Conservation (phyloP, 2,797 vertebrate genomes). For the Florisuga fusca region DNA sequence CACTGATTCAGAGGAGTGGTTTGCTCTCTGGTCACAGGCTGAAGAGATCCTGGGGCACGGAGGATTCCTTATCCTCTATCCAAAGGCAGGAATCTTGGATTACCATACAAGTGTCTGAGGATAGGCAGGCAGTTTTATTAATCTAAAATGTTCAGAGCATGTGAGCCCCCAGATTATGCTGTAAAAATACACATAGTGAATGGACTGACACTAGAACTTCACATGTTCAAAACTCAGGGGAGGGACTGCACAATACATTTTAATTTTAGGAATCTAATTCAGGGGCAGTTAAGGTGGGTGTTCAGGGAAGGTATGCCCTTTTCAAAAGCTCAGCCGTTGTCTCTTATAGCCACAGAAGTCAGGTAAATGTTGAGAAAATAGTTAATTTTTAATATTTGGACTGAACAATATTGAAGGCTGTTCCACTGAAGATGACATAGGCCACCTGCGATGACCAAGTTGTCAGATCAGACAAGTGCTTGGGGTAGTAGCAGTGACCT, state of each 20-base stretch:
- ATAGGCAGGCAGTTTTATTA: neutral
- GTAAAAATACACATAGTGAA: neutral
- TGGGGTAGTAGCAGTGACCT: neutral
- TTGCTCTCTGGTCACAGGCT: neutral
- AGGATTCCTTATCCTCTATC: neutral
- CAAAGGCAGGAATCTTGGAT: neutral
- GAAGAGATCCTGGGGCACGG: neutral
- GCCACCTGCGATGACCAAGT: neutral
- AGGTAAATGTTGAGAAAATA: neutral
- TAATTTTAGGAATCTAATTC: neutral
- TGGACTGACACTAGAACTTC: neutral
- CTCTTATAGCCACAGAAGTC: neutral
- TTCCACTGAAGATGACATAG: rapidly evolving
- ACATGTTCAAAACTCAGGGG: rapidly evolving
- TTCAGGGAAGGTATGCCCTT: neutral
- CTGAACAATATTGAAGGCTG: neutral
- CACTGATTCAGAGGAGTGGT: neutral
- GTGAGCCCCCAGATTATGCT: rapidly evolving
- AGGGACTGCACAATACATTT: neutral
- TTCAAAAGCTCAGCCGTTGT: neutral
- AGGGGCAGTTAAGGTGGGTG: neutral
- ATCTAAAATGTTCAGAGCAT: neutral
- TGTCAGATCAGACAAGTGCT: neutral
- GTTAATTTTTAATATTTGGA: neutral
- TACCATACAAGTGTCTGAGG: neutral